Conservation (phyloP, 2,113 vertebrate species). For the Chaetura pelagica region DNA sequence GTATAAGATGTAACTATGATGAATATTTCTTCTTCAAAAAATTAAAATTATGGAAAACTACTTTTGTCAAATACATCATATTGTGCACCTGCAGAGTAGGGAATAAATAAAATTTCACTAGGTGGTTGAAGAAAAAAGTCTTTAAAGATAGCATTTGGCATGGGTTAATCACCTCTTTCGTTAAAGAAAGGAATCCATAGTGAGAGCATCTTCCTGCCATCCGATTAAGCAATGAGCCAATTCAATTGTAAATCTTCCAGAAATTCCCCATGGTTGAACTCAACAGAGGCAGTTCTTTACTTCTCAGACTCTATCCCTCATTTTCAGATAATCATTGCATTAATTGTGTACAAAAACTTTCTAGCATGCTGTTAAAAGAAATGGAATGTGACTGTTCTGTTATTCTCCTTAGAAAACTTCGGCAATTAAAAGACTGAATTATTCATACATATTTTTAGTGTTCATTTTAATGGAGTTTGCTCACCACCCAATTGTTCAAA, state of each 20-base stretch:
- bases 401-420: constrained; percentile 74
- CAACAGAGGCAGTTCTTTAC: constrained; percentile 76
- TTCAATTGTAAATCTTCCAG: constrained; percentile 76
- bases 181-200: constrained; percentile 74
- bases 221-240: constrained; percentile 82
- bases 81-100: neutral
- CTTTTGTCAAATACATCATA: neutral
- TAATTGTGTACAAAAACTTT: constrained; percentile 81
- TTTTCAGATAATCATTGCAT: constrained; percentile 75
- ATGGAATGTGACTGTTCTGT: constrained; percentile 74
- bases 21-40: constrained; percentile 1
- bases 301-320: constrained; percentile 72
- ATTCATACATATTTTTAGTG: constrained; percentile 1
- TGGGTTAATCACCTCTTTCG: constrained; percentile 76
- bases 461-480: neutral
- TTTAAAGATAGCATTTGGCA: constrained; percentile 66
- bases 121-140: constrained; percentile 21
- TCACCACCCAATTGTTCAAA: constrained; percentile 15
- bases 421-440: constrained; percentile 64
- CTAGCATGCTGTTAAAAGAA: constrained; percentile 77
- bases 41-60: neutral
- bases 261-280: constrained; percentile 75
- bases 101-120: constrained; percentile 44
- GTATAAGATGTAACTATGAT: neutral
- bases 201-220: constrained; percentile 79